Evolutionary conservation across 2,888 invertebrate genomes (phyloP).

Genomic region (Lepeophtheirus nordmannii): DNA sequence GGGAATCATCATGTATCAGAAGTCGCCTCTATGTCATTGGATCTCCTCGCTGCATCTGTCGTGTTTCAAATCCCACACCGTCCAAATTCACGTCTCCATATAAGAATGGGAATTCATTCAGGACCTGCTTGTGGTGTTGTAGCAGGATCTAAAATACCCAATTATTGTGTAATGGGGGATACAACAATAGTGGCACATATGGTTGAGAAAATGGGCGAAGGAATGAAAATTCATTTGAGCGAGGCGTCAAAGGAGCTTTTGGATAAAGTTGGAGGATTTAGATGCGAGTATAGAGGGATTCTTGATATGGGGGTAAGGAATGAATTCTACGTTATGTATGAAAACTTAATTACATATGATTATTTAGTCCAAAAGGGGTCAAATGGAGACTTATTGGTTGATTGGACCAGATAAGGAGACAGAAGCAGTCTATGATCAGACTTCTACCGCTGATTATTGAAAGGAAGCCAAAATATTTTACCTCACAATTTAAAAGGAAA

Average conservation of each 20-base stretch:
- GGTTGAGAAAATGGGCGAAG: slow-evolving; percentile 11
- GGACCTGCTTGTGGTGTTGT: slow-evolving; percentile 13
- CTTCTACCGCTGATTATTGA: not conserved
- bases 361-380: slow-evolving; percentile 6
- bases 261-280: slow-evolving; percentile 16
- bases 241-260: slow-evolving; percentile 7
- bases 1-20: not conserved
- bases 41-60: slow-evolving; percentile 10
- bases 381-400: slow-evolving; percentile 10
- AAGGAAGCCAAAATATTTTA: not conserved
- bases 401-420: slow-evolving; percentile 8
- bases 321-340: not conserved
- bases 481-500: not conserved
- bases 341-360: not conserved
- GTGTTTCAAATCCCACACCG: slow-evolving; percentile 9
- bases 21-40: slow-evolving; percentile 11
- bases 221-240: slow-evolving; percentile 12
- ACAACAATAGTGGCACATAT: not conserved
- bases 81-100: slow-evolving; percentile 3
- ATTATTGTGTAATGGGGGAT: slow-evolving; percentile 6
- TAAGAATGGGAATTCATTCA: slow-evolving; percentile 4
- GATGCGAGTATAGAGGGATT: slow-evolving; percentile 10
- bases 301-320: slow-evolving; percentile 11
- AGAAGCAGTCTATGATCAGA: not conserved
- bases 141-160: slow-evolving; percentile 8